phyloP scores from a whole-genome alignment of 2,113 vertebrate genomes.

The Saimiri boliviensis region DNA sequence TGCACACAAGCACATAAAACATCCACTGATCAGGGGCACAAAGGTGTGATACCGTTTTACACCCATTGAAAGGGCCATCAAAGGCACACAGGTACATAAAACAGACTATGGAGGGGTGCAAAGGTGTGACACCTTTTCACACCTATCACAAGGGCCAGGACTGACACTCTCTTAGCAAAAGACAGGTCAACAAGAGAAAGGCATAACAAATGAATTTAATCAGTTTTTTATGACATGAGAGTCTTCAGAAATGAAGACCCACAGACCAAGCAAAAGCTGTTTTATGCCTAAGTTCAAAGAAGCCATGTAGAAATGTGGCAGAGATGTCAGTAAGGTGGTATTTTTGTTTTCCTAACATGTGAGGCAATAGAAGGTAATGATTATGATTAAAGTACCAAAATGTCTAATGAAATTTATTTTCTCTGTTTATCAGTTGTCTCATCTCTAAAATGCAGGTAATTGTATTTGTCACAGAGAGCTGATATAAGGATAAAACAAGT shows the following conservation, averaged over 20 bases:
- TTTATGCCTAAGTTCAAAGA: background rate
- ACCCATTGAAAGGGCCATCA: background rate
- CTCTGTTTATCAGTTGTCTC: background rate
- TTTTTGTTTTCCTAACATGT: background rate
- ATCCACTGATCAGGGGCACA: background rate
- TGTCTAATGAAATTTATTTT: accelerated
- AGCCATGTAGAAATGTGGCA: background rate
- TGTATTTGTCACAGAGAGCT: background rate
- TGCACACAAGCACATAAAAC: background rate
- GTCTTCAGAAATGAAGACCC: background rate
- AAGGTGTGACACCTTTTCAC: background rate
- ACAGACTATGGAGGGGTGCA: background rate
- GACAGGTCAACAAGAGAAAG: background rate
- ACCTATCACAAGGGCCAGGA: background rate
- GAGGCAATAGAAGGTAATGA: background rate
- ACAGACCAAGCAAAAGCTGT: background rate
- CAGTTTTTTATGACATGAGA: background rate
- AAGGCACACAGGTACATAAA: background rate
- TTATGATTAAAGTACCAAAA: background rate
- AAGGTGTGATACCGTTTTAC: background rate
- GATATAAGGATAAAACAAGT: background rate
- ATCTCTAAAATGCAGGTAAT: background rate
- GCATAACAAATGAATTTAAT: background rate
- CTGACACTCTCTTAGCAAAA: background rate
- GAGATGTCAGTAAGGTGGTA: background rate